Evolutionary conservation across 2,888 invertebrate species (phyloP), one percentile per base, ranked within the genome.

Genomic region (Pseudococcus viburni): DNA sequence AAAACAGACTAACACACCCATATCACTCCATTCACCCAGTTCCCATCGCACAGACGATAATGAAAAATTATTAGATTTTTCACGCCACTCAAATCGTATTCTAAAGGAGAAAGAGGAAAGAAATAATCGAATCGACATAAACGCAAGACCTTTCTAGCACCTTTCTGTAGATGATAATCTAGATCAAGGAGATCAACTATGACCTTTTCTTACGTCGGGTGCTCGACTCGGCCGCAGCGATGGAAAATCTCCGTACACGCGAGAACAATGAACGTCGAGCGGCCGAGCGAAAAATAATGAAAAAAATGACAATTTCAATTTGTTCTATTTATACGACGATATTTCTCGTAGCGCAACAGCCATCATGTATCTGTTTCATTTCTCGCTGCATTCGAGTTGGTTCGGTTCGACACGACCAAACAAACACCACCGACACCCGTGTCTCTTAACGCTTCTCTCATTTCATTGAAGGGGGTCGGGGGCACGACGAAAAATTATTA

Each of bases 171-270:
- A 15, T 33, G 68, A 73, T 73, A 86, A 86, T 86, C 22, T 86
- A 86, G 86, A 86, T 86, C 86, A 86, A 86, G 86, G 86, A 86
- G 86, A 86, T 86, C 51, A 48, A 73, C 86, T 86, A 86, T 86
- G 86, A 86, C 86, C 86, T 86, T 86, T 86, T 77, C 22, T 83
- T 83, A 19, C 59, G 59, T 33, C 26, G 26, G 59, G 59, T 59
- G 59, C 59, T n/a, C 59, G 59, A 48, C 84, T 26, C 26, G 48
- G 19, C 48, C 19, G n/a, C 26, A 33, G 26, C 26, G 26, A 84
- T 84, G 19, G 22, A 84, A 48, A 84, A 84, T 51, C 22, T 84
- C 9, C 46, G 6, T 26, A 51, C 22, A 51, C n/a, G 12, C 42
- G 48, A 83, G 83, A 46, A 83, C 83, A 42, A 42, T 46, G 83